Evolutionary conservation across 2,888 invertebrate species (phyloP).

Genomic region (Ophion slaviceki): DNA sequence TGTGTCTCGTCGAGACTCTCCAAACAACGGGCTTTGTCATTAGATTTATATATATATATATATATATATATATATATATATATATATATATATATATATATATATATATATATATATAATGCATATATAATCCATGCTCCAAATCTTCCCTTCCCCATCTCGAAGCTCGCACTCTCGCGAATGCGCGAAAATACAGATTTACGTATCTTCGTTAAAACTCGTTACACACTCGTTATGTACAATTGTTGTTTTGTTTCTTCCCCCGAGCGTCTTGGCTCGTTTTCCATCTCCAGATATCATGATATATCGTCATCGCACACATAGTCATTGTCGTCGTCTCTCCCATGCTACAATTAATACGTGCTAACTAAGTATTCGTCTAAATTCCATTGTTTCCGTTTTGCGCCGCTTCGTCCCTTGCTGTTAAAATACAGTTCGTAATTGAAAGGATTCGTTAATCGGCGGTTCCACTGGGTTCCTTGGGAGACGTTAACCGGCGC

Average conservation of each 20-base stretch:
- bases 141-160: slow-evolving; percentile 59
- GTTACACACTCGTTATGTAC: slow-evolving; percentile 69
- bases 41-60: slow-evolving; percentile 38
- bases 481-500: slow-evolving; percentile 35
- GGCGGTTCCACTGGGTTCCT: slow-evolving; percentile 40
- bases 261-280: slow-evolving; percentile 6
- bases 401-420: background rate
- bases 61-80: slow-evolving; percentile 39
- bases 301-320: slow-evolving; percentile 60
- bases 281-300: slow-evolving; percentile 44
- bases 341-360: slow-evolving; percentile 65
- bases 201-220: slow-evolving; percentile 56
- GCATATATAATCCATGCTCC: slow-evolving; percentile 38
- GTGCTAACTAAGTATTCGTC: slow-evolving; percentile 67
- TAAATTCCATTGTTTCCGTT: slow-evolving; percentile 64
- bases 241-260: slow-evolving; percentile 37
- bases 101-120: slow-evolving; percentile 40
- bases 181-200: slow-evolving; percentile 50
- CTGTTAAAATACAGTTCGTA: slow-evolving; percentile 51
- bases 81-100: slow-evolving; percentile 38
- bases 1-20: slow-evolving; percentile 25
- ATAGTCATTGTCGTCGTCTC: slow-evolving; percentile 43
- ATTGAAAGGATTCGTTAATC: slow-evolving; percentile 41
- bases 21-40: slow-evolving; percentile 21
- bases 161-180: slow-evolving; percentile 42